These are phyloP conservation scores for Poecilia wingei DNA, from an alignment of 2,797 vertebrate species.

Conservation along the genomic window DNA sequence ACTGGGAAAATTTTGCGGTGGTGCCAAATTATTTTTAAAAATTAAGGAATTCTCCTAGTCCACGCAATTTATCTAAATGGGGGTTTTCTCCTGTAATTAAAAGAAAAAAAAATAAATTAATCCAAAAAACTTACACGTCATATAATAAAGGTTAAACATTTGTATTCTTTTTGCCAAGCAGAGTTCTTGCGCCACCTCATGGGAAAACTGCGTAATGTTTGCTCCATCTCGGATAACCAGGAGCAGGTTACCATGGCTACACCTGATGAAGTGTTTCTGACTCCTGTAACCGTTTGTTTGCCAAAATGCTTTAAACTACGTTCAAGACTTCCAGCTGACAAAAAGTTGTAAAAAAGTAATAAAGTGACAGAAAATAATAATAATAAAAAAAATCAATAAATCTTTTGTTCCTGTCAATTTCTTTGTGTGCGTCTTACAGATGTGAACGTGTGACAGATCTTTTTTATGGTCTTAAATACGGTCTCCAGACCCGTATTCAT, in stretches of 20 bases:
- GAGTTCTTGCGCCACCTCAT: slow-evolving; percentile 1
- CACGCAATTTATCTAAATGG: neutral
- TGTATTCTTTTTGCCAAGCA: neutral
- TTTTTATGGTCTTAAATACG: no score
- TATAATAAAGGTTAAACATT: neutral
- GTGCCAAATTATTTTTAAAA: neutral
- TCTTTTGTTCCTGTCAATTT: neutral
- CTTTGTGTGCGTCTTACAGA: neutral
- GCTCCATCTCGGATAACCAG: neutral
- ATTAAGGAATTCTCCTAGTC: neutral
- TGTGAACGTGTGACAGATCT: neutral
- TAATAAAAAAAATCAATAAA: no score
- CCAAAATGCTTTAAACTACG: neutral
- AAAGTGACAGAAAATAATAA: neutral
- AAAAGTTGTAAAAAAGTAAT: slow-evolving; percentile 5
- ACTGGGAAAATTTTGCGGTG: neutral
- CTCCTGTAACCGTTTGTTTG: slow-evolving; percentile 4
- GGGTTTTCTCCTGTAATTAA: neutral
- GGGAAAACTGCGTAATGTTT: neutral
- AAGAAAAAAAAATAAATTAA: neutral
- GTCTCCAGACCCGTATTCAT: no score
- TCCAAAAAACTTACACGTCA: neutral
- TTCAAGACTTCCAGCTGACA: slow-evolving; percentile 2
- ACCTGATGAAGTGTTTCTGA: neutral
- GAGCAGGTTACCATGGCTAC: neutral